Evolutionary conservation across 2,113 vertebrate species (phyloP).

Genomic region (Cromileptes altivelis): DNA sequence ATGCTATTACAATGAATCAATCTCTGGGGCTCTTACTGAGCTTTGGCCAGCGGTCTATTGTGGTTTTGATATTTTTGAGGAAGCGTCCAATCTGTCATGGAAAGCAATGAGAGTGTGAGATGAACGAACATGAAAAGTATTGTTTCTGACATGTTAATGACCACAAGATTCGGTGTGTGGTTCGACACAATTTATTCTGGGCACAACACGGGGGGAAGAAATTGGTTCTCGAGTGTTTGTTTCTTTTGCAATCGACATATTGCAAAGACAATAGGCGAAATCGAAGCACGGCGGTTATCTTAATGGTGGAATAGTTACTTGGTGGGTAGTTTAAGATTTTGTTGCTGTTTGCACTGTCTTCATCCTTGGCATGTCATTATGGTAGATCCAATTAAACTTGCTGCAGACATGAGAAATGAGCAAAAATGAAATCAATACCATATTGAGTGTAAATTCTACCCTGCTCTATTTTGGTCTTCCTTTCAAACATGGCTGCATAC

Average conservation of each 20-base stretch:
- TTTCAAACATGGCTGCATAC: slow-evolving; percentile 30
- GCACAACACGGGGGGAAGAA: background rate
- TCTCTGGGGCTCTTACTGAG: background rate
- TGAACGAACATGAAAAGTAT: slow-evolving; percentile 15
- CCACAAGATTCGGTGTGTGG: slow-evolving; percentile 11
- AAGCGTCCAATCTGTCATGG: background rate
- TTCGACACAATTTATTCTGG: slow-evolving; percentile 10
- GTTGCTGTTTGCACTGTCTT: slow-evolving; percentile 40
- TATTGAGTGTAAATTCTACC: slow-evolving; percentile 66
- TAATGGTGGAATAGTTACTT: slow-evolving; percentile 17
- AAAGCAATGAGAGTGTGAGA: slow-evolving; percentile 10
- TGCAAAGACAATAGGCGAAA: slow-evolving; percentile 3
- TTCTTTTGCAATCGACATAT: background rate
- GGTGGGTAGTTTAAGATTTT: slow-evolving; percentile 16
- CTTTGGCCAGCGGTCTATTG: background rate
- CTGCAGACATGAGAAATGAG: slow-evolving; percentile 72
- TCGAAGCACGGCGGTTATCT: background rate
- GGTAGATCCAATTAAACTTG: slow-evolving; percentile 68
- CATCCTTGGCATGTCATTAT: slow-evolving; percentile 23
- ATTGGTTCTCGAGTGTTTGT: slow-evolving; percentile 10
- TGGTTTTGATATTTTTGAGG: slow-evolving; percentile 14
- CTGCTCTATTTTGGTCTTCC: slow-evolving; percentile 59
- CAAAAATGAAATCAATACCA: slow-evolving; percentile 66
- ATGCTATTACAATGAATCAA: slow-evolving; percentile 11
- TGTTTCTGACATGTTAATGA: slow-evolving; percentile 19